Evolutionary conservation across 1,140 invertebrate species (phyloP).

Genomic region (Neodiprion fabricii): DNA sequence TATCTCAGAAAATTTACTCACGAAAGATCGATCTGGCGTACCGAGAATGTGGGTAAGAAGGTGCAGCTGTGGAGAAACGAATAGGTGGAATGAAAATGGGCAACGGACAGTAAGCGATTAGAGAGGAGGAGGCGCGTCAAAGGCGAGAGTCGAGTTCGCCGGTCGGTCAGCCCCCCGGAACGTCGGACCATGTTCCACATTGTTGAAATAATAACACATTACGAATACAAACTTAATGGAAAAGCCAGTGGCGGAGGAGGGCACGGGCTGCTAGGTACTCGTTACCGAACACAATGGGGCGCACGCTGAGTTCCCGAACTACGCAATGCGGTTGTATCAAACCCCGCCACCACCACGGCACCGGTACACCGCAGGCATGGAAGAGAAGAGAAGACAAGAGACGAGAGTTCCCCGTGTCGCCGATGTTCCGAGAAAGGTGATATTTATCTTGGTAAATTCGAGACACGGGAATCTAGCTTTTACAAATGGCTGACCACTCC

Average conservation of each 20-base stretch:
- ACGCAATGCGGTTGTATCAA: background rate
- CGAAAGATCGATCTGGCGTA: too few relatives aligned
- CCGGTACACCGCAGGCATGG: background rate
- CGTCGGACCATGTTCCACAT: background rate
- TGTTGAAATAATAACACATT: conserved; percentile 4
- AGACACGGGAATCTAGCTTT: conserved; percentile 5
- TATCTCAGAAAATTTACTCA: too few relatives aligned
- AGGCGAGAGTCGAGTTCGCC: too few relatives aligned
- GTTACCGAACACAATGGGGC: background rate
- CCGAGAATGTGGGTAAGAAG: too few relatives aligned
- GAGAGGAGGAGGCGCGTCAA: too few relatives aligned
- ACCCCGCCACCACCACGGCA: background rate
- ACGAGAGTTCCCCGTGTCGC: background rate
- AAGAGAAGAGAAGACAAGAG: too few relatives aligned
- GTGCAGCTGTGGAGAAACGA: too few relatives aligned
- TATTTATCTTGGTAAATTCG: conserved; percentile 5
- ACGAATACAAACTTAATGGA: background rate
- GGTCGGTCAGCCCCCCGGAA: background rate
- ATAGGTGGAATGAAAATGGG: too few relatives aligned
- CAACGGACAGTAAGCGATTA: too few relatives aligned
- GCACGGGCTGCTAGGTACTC: background rate
- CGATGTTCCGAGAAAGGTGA: conserved; percentile 1
- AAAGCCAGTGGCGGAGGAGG: background rate
- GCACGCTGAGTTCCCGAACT: background rate
- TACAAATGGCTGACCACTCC: background rate